Evolutionary conservation across 64 coral and sea anemone genomes (phyloP).

Genomic region (Porites lutea): DNA sequence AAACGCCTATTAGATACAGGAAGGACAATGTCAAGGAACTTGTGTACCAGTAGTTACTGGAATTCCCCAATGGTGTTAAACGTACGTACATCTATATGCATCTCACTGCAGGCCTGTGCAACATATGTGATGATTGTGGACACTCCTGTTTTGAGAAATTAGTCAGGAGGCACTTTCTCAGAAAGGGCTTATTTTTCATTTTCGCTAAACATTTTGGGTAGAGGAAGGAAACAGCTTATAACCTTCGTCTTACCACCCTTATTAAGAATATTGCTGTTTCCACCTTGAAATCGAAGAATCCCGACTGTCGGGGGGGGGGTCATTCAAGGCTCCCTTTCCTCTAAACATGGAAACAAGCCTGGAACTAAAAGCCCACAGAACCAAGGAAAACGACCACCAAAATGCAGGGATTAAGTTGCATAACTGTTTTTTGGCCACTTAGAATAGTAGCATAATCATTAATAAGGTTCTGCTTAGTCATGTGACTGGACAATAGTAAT

Average conservation of each 20-base stretch:
- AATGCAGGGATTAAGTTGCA: neutral
- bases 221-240: conserved; percentile 54
- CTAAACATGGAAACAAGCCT: neutral
- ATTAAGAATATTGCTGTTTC: conserved; percentile 63
- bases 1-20: neutral
- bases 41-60: conserved; percentile 20
- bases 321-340: neutral
- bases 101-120: neutral
- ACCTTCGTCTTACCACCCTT: conserved; percentile 37
- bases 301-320: conserved; percentile 16
- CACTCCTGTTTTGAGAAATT: neutral
- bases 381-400: neutral
- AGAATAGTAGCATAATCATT: too few species aligned
- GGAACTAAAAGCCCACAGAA: neutral
- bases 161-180: conserved; percentile 27
- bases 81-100: conserved; percentile 20
- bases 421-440: too few species aligned
- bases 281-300: conserved; percentile 35
- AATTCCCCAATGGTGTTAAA: conserved; percentile 32
- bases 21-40: neutral
- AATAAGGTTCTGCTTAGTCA: too few species aligned
- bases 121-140: neutral
- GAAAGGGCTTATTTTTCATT: conserved; percentile 57
- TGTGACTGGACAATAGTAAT: too few species aligned
- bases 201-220: conserved; percentile 66